Evolutionary conservation across 2,113 vertebrate species (phyloP), one percentile per base, ranked within the genome.

Genomic region (Pycnonotus jocosus): DNA sequence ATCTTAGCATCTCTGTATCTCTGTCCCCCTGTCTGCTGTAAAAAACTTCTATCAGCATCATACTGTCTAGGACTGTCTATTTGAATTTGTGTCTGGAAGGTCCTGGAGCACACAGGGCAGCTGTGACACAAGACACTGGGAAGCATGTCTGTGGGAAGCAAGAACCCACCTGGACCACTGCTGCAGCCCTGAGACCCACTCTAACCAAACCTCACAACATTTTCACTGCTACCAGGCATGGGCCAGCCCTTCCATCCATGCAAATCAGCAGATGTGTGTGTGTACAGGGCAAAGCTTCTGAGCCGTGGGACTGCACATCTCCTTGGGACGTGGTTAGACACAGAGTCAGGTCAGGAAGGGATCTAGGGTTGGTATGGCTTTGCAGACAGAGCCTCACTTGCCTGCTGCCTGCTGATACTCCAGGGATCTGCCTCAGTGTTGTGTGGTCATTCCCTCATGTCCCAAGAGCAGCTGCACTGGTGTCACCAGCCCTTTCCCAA

Each of bases 271-370:
- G 20, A 61, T 19, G 4, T 13, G 20, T 13, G 20, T 17, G 17
- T 4, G 20, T 13, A 23, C 8, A 64, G 47, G 35, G 13, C 25
- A 64, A 65, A 79, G 72, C 38, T 24, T 33, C 37, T 44, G 24
- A 44, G 50, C 50, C 3, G 7, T 1, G 13, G 31, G 35, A 31
- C 45, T 25, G 33, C 2, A 1, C 37, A 35, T 33, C 45, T 64
- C 3, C 13, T 10, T 0, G 0, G 31, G 22, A 74, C 0, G 1
- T 3, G 7, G 40, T n/a, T 4, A 44, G 44, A 42, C 1, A 5
- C 31, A 21, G 53, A 58, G n/a, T 15, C 3, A 7, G 66, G 20
- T 19, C 20, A 37, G 27, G 27, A 62, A 54, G 13, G 42, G 38
- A 42, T 27, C 66, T 33, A 1, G 47, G 58, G 23, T 51, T 24